Evolutionary conservation across 1,140 invertebrate genomes (phyloP).

Genomic region (Cydia splendana): DNA sequence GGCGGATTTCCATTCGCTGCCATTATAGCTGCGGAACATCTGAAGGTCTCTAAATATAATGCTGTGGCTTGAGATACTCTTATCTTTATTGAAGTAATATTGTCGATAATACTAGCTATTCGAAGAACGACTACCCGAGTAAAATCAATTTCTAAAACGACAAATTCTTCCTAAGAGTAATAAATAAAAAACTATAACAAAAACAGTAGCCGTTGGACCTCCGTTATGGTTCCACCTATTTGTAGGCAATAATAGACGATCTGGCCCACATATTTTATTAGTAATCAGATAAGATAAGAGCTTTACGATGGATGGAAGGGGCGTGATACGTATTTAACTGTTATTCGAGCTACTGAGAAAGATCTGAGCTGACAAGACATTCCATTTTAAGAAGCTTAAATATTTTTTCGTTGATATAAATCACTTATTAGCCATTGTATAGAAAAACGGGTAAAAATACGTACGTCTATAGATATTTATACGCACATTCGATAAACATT

Average conservation of each 20-base stretch:
- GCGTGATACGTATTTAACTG: conserved; percentile 16
- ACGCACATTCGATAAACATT: too few species aligned
- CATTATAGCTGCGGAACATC: conserved; percentile 19
- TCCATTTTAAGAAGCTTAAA: not conserved
- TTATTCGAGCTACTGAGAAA: conserved; percentile 11
- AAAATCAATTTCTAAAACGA: conserved; percentile 8
- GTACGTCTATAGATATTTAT: not conserved
- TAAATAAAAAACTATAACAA: not conserved
- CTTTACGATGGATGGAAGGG: not conserved
- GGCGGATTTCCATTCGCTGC: conserved; percentile 7
- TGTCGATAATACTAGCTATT: not conserved
- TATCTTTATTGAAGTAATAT: conserved; percentile 16
- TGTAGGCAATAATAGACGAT: conserved; percentile 1
- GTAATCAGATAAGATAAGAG: conserved; percentile 32
- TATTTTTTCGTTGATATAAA: not conserved
- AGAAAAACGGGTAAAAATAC: not conserved
- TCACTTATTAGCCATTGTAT: not conserved
- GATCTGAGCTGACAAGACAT: not conserved
- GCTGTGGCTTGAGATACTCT: not conserved
- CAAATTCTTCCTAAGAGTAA: not conserved
- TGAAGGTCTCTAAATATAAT: not conserved
- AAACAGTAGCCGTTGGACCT: not conserved
- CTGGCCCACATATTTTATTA: conserved; percentile 17
- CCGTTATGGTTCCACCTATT: conserved; percentile 8
- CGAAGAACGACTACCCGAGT: not conserved